Percentiles rank a stretch among this genome's conserved stretches.
These are phyloP conservation scores for Heliconius melpomene DNA, from an alignment of 1,140 invertebrate genomes.

Conservation along the genomic window DNA sequence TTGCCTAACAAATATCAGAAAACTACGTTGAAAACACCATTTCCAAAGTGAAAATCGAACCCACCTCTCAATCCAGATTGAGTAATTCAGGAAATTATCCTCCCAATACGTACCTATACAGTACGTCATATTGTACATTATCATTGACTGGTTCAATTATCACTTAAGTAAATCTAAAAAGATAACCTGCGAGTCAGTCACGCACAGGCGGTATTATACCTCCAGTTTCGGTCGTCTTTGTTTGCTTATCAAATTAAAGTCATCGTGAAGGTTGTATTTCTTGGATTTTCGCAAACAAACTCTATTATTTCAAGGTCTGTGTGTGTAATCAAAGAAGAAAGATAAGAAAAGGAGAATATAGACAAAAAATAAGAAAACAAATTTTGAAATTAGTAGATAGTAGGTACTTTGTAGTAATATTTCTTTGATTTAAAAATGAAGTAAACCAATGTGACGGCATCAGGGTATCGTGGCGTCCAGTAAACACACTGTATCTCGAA, in stretches of 20 bases:
- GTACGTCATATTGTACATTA: neutral
- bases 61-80: neutral
- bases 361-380: neutral
- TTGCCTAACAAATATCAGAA: no score
- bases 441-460: no score
- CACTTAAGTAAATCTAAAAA: conserved; percentile 6
- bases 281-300: conserved; percentile 1
- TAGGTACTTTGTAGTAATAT: no score
- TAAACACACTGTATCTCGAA: neutral
- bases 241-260: conserved; percentile 6
- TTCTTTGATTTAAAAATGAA: no score
- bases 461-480: no score
- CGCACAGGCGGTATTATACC: neutral
- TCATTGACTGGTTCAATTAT: neutral
- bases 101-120: neutral
- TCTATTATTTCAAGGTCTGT: conserved; percentile 3
- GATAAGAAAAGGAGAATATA: neutral
- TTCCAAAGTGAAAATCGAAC: no score
- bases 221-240: neutral
- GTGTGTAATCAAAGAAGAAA: neutral
- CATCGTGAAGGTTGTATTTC: conserved; percentile 1
- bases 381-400: neutral
- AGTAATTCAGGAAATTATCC: neutral
- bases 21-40: no score
- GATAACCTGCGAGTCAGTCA: neutral